Conservation (phyloP, 2,888 invertebrate species). For the Nemotelus nigrinus region DNA sequence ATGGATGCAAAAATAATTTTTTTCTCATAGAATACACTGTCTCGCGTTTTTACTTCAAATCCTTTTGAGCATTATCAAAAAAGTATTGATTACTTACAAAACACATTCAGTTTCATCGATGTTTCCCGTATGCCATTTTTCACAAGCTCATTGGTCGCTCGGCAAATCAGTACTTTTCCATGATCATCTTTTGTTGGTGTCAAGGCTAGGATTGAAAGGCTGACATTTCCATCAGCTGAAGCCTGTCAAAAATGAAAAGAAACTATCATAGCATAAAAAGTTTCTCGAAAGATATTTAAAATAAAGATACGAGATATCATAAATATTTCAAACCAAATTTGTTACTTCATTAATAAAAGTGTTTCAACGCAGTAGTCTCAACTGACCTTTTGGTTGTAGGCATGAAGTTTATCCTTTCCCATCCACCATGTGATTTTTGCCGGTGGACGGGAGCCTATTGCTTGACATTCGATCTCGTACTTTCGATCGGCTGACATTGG, state of each 20-base stretch:
- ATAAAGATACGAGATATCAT: no score
- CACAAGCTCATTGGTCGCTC: constrained; percentile 80
- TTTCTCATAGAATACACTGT: no score
- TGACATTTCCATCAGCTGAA: constrained; percentile 83
- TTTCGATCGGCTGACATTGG: constrained; percentile 85
- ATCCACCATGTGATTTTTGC: constrained; percentile 89
- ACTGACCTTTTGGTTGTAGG: constrained; percentile 62
- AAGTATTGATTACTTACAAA: constrained; percentile 75
- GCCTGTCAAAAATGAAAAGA: constrained; percentile 67
- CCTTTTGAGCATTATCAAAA: no score
- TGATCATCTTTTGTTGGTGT: constrained; percentile 82
- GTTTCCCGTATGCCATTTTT: constrained; percentile 80
- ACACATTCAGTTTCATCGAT: constrained; percentile 83
- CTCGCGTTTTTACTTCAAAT: no score
- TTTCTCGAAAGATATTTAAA: not conserved
- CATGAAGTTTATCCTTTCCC: constrained; percentile 74
- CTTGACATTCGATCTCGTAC: constrained; percentile 84
- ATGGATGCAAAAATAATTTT: no score
- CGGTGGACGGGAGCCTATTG: constrained; percentile 85
- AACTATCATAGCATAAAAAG: constrained; percentile 1
- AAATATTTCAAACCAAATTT: no score
- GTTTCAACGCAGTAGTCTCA: not conserved
- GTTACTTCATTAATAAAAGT: no score
- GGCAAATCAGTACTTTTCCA: constrained; percentile 80
- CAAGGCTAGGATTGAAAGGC: constrained; percentile 79